Conservation (phyloP, 2,888 invertebrate species). For the Papilio elwesi region DNA sequence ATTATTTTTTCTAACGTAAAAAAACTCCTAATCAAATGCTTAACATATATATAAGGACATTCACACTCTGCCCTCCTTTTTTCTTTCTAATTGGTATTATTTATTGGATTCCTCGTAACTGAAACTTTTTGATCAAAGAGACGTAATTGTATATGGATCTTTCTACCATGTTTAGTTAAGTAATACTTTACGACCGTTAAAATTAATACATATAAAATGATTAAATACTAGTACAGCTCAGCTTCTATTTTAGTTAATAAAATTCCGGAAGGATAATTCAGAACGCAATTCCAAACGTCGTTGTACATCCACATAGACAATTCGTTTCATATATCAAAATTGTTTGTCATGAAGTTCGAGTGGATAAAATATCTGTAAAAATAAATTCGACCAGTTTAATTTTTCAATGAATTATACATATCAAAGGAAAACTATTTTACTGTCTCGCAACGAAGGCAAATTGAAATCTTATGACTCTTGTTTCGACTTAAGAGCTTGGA, state of each 20-base stretch:
- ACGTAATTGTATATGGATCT: no score
- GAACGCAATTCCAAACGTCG: slow-evolving; percentile 19
- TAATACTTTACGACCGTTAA: neutral
- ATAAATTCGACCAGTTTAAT: slow-evolving; percentile 35
- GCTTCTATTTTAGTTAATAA: neutral
- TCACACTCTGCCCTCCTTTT: neutral
- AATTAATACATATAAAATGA: neutral
- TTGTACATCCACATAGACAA: slow-evolving; percentile 15
- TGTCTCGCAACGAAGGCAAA: slow-evolving; percentile 80
- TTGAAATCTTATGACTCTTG: slow-evolving; percentile 82
- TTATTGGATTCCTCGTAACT: neutral
- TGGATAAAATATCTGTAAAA: slow-evolving; percentile 48
- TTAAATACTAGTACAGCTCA: no score
- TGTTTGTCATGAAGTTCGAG: slow-evolving; percentile 52
- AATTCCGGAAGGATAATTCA: slow-evolving; percentile 2
- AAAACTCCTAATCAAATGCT: neutral
- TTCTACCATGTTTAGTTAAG: no score
- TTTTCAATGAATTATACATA: slow-evolving; percentile 66
- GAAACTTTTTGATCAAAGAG: no score
- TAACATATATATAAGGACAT: neutral
- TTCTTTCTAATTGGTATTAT: neutral
- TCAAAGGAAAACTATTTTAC: slow-evolving; percentile 54
- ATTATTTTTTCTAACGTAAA: slow-evolving; percentile 15
- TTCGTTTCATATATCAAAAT: slow-evolving; percentile 55
- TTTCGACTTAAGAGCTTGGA: slow-evolving; percentile 82